A percentile compares a stretch with the other conserved stretches of the same genome.
phyloP scores from a whole-genome alignment of 1,140 invertebrate genomes.

The Cotesia glomerata region DNA sequence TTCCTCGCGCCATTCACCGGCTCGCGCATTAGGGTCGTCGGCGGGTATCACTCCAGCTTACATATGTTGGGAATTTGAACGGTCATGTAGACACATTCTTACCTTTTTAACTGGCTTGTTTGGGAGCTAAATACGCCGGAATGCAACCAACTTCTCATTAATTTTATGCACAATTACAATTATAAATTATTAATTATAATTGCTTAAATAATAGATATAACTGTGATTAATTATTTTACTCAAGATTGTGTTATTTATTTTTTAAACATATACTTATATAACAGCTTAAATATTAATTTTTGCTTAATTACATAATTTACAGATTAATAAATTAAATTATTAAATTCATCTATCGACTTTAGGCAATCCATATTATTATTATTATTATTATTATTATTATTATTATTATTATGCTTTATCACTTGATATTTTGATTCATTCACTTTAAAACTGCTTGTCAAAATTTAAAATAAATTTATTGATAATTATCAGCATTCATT shows the following conservation, averaged over 20 bases:
- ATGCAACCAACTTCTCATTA: background rate
- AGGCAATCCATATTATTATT: background rate
- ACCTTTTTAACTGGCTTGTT: too few relatives aligned
- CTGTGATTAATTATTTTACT: background rate
- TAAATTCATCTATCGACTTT: background rate
- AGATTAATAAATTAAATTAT: background rate
- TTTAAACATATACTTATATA: slow-evolving; percentile 10
- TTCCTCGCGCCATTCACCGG: slow-evolving; percentile 38
- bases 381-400: too few relatives aligned
- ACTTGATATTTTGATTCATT: too few relatives aligned
- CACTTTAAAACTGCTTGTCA: too few relatives aligned
- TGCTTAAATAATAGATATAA: background rate
- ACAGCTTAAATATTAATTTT: slow-evolving; percentile 5
- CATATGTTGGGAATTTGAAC: background rate
- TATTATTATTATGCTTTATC: too few relatives aligned
- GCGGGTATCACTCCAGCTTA: background rate
- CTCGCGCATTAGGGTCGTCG: slow-evolving; percentile 35
- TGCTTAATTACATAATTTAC: slow-evolving; percentile 10
- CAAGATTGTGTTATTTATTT: background rate
- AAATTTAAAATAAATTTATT: too few relatives aligned
- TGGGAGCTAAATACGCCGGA: background rate
- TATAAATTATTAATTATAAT: too few relatives aligned
- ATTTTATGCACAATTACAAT: too few relatives aligned
- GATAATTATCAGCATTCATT: too few relatives aligned
- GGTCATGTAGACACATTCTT: too few relatives aligned